Evolutionary conservation across 37 sponge, comb jelly and placozoan genomes (phyloP), one percentile per base, ranked within the genome.

Genomic region (Dysidea cf. avara): DNA sequence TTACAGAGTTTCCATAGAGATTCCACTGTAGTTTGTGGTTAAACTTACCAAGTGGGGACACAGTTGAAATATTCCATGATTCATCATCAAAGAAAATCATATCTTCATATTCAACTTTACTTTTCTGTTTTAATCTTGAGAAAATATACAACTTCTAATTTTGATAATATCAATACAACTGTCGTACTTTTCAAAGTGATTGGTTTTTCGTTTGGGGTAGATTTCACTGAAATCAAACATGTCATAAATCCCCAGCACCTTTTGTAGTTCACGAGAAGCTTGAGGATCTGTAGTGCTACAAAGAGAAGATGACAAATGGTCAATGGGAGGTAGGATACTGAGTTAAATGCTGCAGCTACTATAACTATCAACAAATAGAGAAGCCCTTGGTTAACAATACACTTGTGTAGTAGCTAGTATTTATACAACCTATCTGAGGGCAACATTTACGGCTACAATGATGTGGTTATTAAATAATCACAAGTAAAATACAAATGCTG

Each of bases 41-140:
- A n/a, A 9, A 34, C 72, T 43, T 50, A 66, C 92, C 92, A 24
- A 92, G 56, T 50, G 17, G 38, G 1, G 75, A 51, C 21, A 87
- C 77, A 63, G 79, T 80, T 52, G 54, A 32, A 56, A 92, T 92
- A 61, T 92, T 92, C 32, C 72, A 34, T 20, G 61, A 71, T 65
- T 86, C 87, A 68, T 92, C 87, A 69, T 92, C 92, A 76, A 85
- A 92, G 81, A 92, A 92, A 17, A 92, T 43, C 92, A 92, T 92
- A 53, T 92, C 87, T 26, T 26, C 22, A 33, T 79, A 92, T 0
- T 78, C 83, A 20, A 92, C 58, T 40, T 82, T 74, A 51, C 83
- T 82, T 4, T 33, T 30, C 64, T 65, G 36, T 53, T 75, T 77
- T 16, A 92, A 83, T 1, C 88, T 87, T 76, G 16, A 30, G 46